A percentile compares a stretch with the other conserved stretches of the same genome.
These are phyloP conservation scores for Drosophila vallismaia DNA, from an alignment of 2,888 invertebrate genomes.

Conservation along the genomic window DNA sequence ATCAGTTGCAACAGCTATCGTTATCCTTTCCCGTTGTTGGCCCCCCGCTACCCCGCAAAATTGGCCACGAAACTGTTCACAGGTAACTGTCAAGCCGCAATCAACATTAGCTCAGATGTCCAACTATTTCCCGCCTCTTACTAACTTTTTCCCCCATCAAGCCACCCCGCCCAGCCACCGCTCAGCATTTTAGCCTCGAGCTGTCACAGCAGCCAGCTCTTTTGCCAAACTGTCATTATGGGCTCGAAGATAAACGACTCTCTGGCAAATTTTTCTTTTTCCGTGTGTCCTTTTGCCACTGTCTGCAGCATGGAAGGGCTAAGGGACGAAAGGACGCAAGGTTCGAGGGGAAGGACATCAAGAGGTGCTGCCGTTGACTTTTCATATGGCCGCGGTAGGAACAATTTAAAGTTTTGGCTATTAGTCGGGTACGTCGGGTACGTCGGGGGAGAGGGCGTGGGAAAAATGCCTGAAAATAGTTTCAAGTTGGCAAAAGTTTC, in stretches of 20 bases:
- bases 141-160: conserved; percentile 3
- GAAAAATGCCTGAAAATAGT: conserved; percentile 57
- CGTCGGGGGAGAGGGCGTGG: not conserved
- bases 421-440: conserved; percentile 52
- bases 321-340: conserved; percentile 6
- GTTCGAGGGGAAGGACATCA: not conserved
- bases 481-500: conserved; percentile 74
- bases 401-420: conserved; percentile 80
- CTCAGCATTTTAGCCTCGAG: conserved; percentile 27
- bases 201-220: conserved; percentile 66
- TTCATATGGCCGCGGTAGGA: conserved; percentile 75
- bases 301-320: conserved; percentile 33
- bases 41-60: conserved; percentile 4
- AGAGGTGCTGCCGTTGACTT: conserved; percentile 61
- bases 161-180: not conserved
- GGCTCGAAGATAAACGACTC: conserved; percentile 78
- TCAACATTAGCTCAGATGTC: conserved; percentile 44
- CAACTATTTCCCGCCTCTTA: conserved; percentile 24
- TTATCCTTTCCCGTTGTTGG: too few species aligned
- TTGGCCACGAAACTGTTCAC: conserved; percentile 33
- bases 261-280: conserved; percentile 54
- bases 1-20: conserved; percentile 27
- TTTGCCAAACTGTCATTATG: conserved; percentile 73
- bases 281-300: conserved; percentile 14
- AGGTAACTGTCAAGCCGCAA: conserved; percentile 48